phyloP scores from a whole-genome alignment of 1,140 invertebrate genomes.

The Cylas formicarius region DNA sequence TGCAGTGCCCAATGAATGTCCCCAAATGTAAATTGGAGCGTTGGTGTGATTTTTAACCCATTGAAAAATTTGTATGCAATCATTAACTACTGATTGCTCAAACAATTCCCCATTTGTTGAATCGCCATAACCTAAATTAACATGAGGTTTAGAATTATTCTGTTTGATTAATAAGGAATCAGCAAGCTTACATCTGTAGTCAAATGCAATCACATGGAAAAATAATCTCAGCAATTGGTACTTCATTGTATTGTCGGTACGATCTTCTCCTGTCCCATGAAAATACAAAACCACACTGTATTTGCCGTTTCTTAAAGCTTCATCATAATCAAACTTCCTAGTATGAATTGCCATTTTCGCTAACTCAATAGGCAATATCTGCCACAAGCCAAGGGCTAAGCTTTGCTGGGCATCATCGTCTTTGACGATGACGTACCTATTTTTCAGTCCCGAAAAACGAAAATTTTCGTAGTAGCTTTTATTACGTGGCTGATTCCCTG shows the following conservation, averaged over 20 bases:
- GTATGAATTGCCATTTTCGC: constrained; percentile 18
- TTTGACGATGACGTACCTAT: constrained; percentile 29
- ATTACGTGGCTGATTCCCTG: constrained; percentile 26
- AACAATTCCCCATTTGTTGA: constrained; percentile 29
- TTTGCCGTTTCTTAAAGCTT: constrained; percentile 24
- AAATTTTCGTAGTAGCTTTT: constrained; percentile 25
- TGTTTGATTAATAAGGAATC: constrained; percentile 5
- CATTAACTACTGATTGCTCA: constrained; percentile 33
- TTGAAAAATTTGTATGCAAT: constrained; percentile 33
- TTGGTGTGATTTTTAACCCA: constrained; percentile 29
- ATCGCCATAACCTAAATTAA: constrained; percentile 35
- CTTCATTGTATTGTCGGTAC: constrained; percentile 27
- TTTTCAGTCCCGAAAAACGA: constrained; percentile 22
- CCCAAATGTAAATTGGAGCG: constrained; percentile 35
- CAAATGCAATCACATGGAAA: constrained; percentile 77
- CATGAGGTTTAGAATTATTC: constrained; percentile 5
- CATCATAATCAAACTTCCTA: constrained; percentile 24
- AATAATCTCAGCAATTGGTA: constrained; percentile 30
- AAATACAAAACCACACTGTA: constrained; percentile 33
- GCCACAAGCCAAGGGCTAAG: constrained; percentile 31
- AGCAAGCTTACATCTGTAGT: constrained; percentile 69
- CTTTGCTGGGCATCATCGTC: constrained; percentile 17
- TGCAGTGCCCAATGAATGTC: constrained; percentile 35
- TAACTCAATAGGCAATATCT: constrained; percentile 29
- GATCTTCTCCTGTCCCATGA: constrained; percentile 35